phyloP scores from a whole-genome alignment of 1,140 invertebrate species.

The Oryctes rhinoceros region DNA sequence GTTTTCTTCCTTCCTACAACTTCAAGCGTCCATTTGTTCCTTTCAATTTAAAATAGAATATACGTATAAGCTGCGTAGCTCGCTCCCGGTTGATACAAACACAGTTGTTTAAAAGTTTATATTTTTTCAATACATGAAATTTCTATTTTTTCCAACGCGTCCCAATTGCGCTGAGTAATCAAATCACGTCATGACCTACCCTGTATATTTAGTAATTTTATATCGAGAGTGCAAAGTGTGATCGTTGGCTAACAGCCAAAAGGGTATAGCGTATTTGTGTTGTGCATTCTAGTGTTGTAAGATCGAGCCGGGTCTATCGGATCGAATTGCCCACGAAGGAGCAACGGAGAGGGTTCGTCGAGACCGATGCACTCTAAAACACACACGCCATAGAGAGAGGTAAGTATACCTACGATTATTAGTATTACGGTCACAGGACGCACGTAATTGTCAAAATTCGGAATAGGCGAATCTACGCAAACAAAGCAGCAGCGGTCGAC shows the following conservation, averaged over 20 bases:
- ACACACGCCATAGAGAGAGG: background rate
- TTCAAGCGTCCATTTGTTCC: no score
- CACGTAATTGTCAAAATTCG: constrained; percentile 15
- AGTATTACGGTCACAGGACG: background rate
- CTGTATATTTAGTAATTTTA: constrained; percentile 23
- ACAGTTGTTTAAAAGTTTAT: background rate
- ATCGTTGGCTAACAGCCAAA: constrained; percentile 13
- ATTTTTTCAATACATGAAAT: background rate
- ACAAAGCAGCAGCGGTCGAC: background rate
- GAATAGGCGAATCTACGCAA: background rate
- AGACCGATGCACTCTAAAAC: background rate
- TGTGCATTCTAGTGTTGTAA: background rate
- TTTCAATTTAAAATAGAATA: no score
- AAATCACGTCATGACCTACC: constrained; percentile 17
- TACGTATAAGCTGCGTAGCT: no score
- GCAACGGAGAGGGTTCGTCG: background rate
- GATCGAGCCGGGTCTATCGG: background rate
- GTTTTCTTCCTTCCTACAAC: no score
- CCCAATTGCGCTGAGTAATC: background rate
- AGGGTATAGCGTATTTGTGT: background rate
- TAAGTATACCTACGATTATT: background rate
- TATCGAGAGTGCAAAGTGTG: constrained; percentile 1
- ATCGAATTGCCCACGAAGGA: constrained; percentile 1
- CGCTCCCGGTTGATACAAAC: background rate
- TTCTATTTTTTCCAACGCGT: background rate